phyloP scores from a whole-genome alignment of 1,140 invertebrate genomes.

The Conopomorpha cramerella region DNA sequence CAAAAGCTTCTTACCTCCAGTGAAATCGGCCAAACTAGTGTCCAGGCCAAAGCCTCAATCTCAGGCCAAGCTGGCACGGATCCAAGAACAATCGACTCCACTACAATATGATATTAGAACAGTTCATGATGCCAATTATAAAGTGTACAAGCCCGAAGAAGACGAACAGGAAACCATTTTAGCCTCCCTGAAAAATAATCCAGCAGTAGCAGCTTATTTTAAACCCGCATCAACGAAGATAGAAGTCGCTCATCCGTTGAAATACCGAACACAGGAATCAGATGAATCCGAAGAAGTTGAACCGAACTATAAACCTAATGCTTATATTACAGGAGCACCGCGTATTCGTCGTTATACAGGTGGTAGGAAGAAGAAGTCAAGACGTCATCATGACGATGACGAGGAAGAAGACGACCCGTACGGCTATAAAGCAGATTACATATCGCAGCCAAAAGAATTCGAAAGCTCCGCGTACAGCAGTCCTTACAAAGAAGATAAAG shows the following conservation, averaged over 20 bases:
- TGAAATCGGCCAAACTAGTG: constrained; percentile 22
- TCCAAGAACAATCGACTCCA: constrained; percentile 24
- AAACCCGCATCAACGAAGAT: constrained; percentile 35
- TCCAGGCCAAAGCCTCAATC: constrained; percentile 6
- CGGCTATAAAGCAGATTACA: constrained; percentile 45
- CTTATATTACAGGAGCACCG: constrained; percentile 48
- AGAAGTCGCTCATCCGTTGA: constrained; percentile 37
- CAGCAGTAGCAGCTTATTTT: constrained; percentile 42
- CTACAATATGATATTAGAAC: constrained; percentile 50
- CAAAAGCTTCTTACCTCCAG: constrained; percentile 34
- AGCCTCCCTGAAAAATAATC: constrained; percentile 41
- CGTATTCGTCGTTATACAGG: constrained; percentile 46
- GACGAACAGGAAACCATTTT: constrained; percentile 37
- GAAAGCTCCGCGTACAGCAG: constrained; percentile 42
- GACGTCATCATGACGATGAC: constrained; percentile 28
- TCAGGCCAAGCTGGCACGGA: constrained; percentile 15
- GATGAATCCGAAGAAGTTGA: constrained; percentile 33
- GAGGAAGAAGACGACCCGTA: constrained; percentile 41
- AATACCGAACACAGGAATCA: constrained; percentile 40
- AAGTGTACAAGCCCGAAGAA: constrained; percentile 44
- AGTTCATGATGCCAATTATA: constrained; percentile 50
- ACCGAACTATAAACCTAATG: constrained; percentile 47
- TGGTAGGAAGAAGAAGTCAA: constrained; percentile 29
- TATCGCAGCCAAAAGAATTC: constrained; percentile 51
- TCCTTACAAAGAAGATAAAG: constrained; percentile 36